Evolutionary conservation across 1,140 invertebrate genomes (phyloP).

Genomic region (Macrosteles quadrilineatus): DNA sequence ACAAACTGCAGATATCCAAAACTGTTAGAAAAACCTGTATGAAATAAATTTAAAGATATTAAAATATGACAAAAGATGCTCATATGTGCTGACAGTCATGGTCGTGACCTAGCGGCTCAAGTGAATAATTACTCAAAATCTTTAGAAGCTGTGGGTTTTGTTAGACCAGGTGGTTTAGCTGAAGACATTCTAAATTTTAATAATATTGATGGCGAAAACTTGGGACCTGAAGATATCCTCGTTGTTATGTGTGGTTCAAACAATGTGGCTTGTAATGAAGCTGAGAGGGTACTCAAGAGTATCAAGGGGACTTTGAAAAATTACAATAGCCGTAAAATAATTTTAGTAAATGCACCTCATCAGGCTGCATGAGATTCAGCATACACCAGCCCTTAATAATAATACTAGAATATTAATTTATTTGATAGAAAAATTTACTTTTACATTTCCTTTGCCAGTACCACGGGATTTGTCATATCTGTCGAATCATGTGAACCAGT

Average conservation of each 20-base stretch:
- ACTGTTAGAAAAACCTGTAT: not conserved
- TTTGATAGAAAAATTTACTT: too few species aligned
- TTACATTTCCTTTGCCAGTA: too few species aligned
- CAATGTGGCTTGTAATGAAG: slow-evolving; percentile 3
- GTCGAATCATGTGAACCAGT: too few species aligned
- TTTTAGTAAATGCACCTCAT: not conserved
- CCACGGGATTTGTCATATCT: too few species aligned
- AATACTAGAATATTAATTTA: too few species aligned
- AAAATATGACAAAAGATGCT: not conserved
- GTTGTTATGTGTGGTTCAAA: slow-evolving; percentile 8
- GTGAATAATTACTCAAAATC: not conserved
- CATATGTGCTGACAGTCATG: slow-evolving; percentile 8
- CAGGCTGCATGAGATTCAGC: too few species aligned
- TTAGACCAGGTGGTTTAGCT: slow-evolving; percentile 1
- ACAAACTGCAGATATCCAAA: not conserved
- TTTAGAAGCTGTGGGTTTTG: not conserved
- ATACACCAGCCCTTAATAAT: too few species aligned
- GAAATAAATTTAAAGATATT: not conserved
- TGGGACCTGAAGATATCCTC: not conserved
- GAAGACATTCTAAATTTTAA: not conserved
- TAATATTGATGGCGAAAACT: slow-evolving; percentile 4
- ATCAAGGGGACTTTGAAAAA: not conserved
- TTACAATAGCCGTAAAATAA: not conserved
- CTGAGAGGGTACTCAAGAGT: not conserved
- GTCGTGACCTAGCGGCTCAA: not conserved